Conservation (phyloP, 1,140 invertebrate species). For the Drosophila sechellia region DNA sequence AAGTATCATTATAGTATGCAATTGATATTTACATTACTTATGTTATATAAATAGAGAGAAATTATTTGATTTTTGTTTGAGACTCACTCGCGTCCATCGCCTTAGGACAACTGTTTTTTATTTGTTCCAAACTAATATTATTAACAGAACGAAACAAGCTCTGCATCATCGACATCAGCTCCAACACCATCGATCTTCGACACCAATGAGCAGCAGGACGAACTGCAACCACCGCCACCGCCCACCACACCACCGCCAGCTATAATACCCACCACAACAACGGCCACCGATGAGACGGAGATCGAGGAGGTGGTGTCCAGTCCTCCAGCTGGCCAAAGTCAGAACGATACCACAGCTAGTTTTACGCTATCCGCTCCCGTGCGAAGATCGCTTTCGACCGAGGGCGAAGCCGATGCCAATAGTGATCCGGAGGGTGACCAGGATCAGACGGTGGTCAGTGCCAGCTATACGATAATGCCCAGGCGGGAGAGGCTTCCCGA, state of each 20-base stretch:
- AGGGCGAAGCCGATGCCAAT: conserved; percentile 27
- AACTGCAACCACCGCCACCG: conserved; percentile 62
- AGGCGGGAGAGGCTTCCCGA: conserved; percentile 46
- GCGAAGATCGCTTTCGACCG: conserved; percentile 31
- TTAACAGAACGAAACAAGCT: conserved; percentile 84
- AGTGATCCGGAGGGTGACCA: conserved; percentile 16
- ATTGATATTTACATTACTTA: conserved; percentile 30
- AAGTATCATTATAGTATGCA: conserved; percentile 45
- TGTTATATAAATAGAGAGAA: conserved; percentile 1
- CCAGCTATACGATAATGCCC: conserved; percentile 78
- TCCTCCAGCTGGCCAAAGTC: conserved; percentile 16
- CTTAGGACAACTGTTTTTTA: conserved; percentile 62
- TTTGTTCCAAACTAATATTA: conserved; percentile 84
- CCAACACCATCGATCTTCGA: conserved; percentile 2
- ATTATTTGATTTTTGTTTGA: conserved; percentile 66
- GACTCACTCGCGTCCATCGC: conserved; percentile 39
- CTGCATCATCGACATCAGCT: conserved; percentile 41
- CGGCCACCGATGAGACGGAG: conserved; percentile 61
- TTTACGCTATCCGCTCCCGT: conserved; percentile 74
- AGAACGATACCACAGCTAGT: conserved; percentile 74
- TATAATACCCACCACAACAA: conserved; percentile 53
- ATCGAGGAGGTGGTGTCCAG: conserved; percentile 47
- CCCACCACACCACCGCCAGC: conserved; percentile 67
- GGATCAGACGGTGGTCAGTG: conserved; percentile 63
- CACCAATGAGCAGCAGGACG: conserved; percentile 40